Base-by-base conservation (phyloP, 2,113 vertebrate species). In the Vulpes lagopus region DNA sequence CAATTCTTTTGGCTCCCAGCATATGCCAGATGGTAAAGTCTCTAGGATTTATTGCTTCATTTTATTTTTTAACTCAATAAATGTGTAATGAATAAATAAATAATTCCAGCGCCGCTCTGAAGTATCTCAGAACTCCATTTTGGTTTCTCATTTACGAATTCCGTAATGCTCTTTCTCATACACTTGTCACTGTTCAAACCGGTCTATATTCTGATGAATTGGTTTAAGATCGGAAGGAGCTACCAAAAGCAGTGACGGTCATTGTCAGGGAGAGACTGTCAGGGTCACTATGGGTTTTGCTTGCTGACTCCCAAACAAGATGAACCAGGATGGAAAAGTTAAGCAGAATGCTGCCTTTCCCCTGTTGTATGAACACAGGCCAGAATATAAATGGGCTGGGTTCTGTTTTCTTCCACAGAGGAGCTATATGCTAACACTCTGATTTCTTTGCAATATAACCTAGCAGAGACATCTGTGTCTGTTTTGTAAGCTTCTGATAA, bases 401-500 rank as follows among this genome's bases (percentile, higher is more conserved):
- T 67, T 91, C 71, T 92, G 38, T 93, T 86, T 97, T 90, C 80
- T 87, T 76, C 95, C 81, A 83, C 76, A 80, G 81, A 94, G 67
- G 71, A 96, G 88, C 81, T 79, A 11, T 79, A 35, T 51, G 32
- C 88, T 80, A 94, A 78, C 51, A 32, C 71, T 95, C 73, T 80
- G 60, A 89, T 79, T 94, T 96, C 87, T 96, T 80, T 86, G 67
- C 65, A 59, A 10, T 89, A 76, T 55, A 96, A 91, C 88, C 9
- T 59, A 71, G 55, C 30, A 59, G 57, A 97, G 85, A 95, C 57
- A 93, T 83, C 96, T 96, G 96, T 89, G 35, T 80, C 62, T 98
- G 11, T 94, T 97, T 96, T 95, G 64, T 94, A 97, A 94, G 43
- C 35, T 81, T 94, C 91, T 78, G 86, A 81, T 96, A 93, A 89